Base-by-base conservation (phyloP, 1,140 invertebrate genomes). In the Harpegnathos saltator region DNA sequence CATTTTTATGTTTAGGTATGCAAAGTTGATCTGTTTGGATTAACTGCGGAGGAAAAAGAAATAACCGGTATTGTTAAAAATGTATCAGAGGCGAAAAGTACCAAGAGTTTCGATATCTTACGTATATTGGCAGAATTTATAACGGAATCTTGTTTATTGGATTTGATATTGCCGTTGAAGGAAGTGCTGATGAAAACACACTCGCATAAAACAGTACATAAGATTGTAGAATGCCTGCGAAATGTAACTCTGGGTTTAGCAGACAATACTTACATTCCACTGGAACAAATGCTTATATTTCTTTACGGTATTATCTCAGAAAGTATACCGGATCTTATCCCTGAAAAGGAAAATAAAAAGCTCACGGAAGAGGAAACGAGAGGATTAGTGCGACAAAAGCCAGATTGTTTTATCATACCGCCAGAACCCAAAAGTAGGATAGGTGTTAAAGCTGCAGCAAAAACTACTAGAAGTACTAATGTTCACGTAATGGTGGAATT, bases 401-500 rank as follows among this genome's bases (percentile, higher is more conserved):
- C 95, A 0, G 96, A 97, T 91, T 96, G 95, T 88, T 96, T 96
- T 85, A 93, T 98, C 12, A 96, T 98, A 84, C 95, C 95, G 7
- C 95, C 95, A 73, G 95, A 95, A 26, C 97, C 97, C 0, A 96
- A 96, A 89, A 95, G 95, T 19, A 95, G 96, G 87, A 95, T 95
- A 85, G 96, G 96, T 33, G 94, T 95, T 50, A 95, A 95, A 81
- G 95, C 93, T 82, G 91, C 94, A 24, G 96, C 96, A 0, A 97
- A 95, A 91, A 95, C 93, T 1, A 96, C 96, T 5, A 94, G 95
- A 7, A 96, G 97, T 90, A 97, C 98, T 0, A 99, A 99, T 93
- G 96, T 96, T 0, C 98, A 99, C 92, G 95, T 99, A 1, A 93
- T 99, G 11, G 96, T 98, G 0, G 98, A 99, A 93, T 99, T 99